Conservation (phyloP, 2,888 invertebrate species). For the Ceriagrion tenellum region DNA sequence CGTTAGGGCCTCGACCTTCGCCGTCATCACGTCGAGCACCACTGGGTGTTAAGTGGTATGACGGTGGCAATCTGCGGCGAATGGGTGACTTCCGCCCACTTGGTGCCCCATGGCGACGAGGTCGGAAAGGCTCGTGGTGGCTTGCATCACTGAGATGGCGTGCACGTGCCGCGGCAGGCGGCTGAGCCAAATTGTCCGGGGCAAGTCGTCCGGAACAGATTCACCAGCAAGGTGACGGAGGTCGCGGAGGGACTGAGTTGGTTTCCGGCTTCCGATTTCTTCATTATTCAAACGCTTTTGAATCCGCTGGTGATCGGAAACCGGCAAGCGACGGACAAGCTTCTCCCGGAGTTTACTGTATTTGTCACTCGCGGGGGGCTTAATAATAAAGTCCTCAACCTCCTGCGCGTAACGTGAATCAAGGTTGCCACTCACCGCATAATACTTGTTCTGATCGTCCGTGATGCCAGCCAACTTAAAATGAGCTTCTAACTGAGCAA, state of each 20-base stretch:
- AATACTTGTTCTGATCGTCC: not conserved
- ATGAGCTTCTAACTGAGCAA: not conserved
- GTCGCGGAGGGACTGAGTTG: constrained; percentile 73
- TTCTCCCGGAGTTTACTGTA: constrained; percentile 72
- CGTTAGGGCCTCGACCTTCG: constrained; percentile 63
- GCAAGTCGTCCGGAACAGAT: not conserved
- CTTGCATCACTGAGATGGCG: not conserved
- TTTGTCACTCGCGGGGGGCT: constrained; percentile 71
- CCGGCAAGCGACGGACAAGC: constrained; percentile 73
- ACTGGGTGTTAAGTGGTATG: fast-evolving
- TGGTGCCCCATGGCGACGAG: not conserved
- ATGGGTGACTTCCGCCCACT: not conserved
- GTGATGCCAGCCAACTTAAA: not conserved
- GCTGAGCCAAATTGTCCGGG: not conserved
- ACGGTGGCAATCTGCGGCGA: not conserved
- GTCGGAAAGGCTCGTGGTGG: not conserved
- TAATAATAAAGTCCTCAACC: constrained; percentile 72
- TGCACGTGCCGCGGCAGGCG: not conserved
- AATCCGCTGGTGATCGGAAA: constrained; percentile 71
- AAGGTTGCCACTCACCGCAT: constrained; percentile 69
- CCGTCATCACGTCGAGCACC: constrained; percentile 70
- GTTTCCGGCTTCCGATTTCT: constrained; percentile 71
- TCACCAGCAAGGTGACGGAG: constrained; percentile 68
- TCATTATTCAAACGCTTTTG: constrained; percentile 71
- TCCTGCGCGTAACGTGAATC: constrained; percentile 71